Evolutionary conservation across 2,113 vertebrate species (phyloP).

Genomic region (human (Homo sapiens)): GRCh38 chr13:33008501-33009000

Average conservation of each 20-base stretch:
- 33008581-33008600: background rate
- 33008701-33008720: background rate
- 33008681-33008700: accelerated
- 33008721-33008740: background rate
- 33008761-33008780: background rate
- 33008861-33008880: background rate
- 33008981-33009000: background rate
- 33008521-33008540: background rate
- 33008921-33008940: too few relatives aligned
- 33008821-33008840: background rate
- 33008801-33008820: background rate
- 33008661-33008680: background rate
- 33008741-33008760: background rate
- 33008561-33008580: background rate
- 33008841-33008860: background rate
- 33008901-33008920: background rate
- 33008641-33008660: background rate
- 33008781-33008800: background rate
- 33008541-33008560: background rate
- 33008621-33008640: background rate
- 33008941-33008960: background rate
- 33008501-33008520: background rate
- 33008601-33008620: background rate
- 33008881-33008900: background rate
- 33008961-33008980: background rate